Evolutionary conservation across 1,140 invertebrate species (phyloP).

Genomic region (Drosophila pseudoananassae): DNA sequence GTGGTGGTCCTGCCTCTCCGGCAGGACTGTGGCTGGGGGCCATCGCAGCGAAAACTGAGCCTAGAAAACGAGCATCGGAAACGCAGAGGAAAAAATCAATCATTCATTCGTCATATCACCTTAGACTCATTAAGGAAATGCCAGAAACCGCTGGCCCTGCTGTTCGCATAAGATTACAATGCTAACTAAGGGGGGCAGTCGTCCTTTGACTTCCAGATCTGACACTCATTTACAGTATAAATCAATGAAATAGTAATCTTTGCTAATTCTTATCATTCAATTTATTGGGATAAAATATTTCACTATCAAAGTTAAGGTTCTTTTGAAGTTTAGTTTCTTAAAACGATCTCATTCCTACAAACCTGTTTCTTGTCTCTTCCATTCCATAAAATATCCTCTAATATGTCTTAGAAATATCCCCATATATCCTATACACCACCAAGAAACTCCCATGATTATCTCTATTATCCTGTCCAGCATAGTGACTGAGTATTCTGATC

Average conservation of each 20-base stretch:
- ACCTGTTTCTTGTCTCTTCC: too few relatives aligned
- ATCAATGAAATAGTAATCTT: not conserved
- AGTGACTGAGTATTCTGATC: slow-evolving; percentile 29
- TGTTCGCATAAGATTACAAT: slow-evolving; percentile 44
- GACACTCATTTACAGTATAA: not conserved
- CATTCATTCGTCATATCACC: slow-evolving; percentile 80
- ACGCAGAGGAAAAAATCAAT: slow-evolving; percentile 70
- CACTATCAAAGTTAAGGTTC: too few relatives aligned
- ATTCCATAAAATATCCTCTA: too few relatives aligned
- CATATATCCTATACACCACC: too few relatives aligned
- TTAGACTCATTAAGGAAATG: slow-evolving; percentile 74
- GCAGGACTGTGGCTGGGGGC: not conserved
- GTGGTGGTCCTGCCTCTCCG: not conserved
- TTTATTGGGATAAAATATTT: too few relatives aligned
- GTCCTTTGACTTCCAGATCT: not conserved
- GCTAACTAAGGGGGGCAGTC: slow-evolving; percentile 22
- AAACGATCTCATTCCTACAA: too few relatives aligned
- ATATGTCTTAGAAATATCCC: not conserved
- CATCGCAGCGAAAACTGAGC: slow-evolving; percentile 13
- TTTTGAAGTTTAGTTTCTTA: too few relatives aligned
- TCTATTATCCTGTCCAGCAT: not conserved
- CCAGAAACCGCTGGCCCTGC: slow-evolving; percentile 44
- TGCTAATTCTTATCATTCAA: not conserved
- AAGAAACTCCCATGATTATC: not conserved
- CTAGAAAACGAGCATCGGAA: slow-evolving; percentile 35